These are phyloP conservation scores for Lepidiolamprologus cunningtoni DNA, from an alignment of 2,113 vertebrate species.

Conservation along the genomic window DNA sequence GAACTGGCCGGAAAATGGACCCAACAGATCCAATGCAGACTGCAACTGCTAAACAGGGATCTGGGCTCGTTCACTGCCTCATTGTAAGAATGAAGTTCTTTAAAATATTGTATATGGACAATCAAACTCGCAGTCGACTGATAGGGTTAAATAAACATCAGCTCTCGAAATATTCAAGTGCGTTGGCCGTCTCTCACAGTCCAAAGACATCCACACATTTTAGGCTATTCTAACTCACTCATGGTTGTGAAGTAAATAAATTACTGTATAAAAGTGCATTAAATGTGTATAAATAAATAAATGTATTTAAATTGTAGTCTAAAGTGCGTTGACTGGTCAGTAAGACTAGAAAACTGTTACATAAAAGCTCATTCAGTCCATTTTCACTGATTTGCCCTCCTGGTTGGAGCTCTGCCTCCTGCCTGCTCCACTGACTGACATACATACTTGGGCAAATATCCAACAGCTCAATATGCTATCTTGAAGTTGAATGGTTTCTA, in stretches of 20 bases:
- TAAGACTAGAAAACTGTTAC: not conserved
- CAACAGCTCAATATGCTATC: not conserved
- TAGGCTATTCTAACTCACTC: not conserved
- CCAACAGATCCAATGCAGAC: not conserved
- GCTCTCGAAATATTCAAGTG: not conserved
- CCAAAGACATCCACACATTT: not conserved
- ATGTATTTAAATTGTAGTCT: not conserved
- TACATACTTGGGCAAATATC: not conserved
- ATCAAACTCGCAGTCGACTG: not conserved
- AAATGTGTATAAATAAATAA: not conserved
- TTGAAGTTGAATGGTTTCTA: not conserved
- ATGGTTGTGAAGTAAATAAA: not conserved
- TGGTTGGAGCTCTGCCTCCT: not conserved
- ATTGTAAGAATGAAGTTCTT: not conserved
- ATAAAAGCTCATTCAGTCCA: not conserved
- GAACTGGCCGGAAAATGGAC: not conserved
- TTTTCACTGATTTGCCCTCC: not conserved
- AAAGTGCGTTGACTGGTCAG: fast-evolving
- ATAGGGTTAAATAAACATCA: fast-evolving
- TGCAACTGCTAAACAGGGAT: not conserved
- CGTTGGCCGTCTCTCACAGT: not conserved
- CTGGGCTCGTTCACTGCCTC: not conserved
- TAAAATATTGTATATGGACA: not conserved
- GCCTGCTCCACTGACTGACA: not conserved
- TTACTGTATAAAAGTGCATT: not conserved